These are phyloP conservation scores for Ataeniobius toweri DNA, from an alignment of 2,797 vertebrate species.

Conservation along the genomic window DNA sequence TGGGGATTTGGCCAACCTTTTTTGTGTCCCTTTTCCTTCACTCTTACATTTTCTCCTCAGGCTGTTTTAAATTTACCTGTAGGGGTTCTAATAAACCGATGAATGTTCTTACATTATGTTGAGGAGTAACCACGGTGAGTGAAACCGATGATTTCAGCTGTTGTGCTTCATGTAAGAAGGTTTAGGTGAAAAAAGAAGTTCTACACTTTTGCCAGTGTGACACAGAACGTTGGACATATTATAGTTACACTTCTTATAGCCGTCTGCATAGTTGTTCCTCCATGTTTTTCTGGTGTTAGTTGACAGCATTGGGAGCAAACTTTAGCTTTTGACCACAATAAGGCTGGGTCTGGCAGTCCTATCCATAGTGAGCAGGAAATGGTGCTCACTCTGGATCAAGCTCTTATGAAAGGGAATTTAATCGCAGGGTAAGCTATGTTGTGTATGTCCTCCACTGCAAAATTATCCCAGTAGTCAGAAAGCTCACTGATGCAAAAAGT, in stretches of 20 bases:
- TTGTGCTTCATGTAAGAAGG: constrained; percentile 28
- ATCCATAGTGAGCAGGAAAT: constrained; percentile 68
- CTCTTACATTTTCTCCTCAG: constrained; percentile 42
- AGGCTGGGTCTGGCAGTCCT: constrained; percentile 56
- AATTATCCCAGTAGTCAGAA: constrained; percentile 67
- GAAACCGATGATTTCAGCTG: constrained; percentile 66
- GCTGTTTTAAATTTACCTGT: constrained; percentile 64
- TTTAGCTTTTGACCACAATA: constrained; percentile 70
- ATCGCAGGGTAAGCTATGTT: constrained; percentile 71
- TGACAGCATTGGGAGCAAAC: constrained; percentile 60
- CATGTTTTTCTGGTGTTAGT: constrained; percentile 47
- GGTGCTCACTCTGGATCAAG: constrained; percentile 67
- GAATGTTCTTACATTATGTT: constrained; percentile 68
- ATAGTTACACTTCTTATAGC: constrained; percentile 22
- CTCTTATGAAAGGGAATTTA: constrained; percentile 75
- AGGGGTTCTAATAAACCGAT: constrained; percentile 74
- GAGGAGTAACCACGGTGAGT: constrained; percentile 53
- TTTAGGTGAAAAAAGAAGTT: constrained; percentile 28
- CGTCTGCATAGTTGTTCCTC: constrained; percentile 39
- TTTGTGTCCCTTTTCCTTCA: constrained; percentile 23
- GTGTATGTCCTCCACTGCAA: constrained; percentile 65
- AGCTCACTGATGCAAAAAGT: constrained; percentile 55
- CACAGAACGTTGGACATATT: constrained; percentile 19
- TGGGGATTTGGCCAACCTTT: constrained; percentile 51
- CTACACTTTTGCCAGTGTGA: constrained; percentile 9